Base-by-base conservation (phyloP, 2,113 vertebrate genomes). In the Phrynosoma blainvillii region DNA sequence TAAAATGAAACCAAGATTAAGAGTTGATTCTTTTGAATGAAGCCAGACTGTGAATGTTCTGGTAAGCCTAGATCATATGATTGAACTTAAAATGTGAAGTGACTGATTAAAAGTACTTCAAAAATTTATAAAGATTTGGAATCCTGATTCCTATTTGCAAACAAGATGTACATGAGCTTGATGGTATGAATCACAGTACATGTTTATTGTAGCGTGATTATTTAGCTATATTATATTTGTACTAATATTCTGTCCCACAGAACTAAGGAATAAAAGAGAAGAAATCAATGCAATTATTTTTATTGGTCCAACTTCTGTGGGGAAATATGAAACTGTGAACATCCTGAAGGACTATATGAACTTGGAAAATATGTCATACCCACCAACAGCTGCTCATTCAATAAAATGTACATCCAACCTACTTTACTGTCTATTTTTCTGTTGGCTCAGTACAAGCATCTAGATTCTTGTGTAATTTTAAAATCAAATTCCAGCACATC, bases 241-340 rank as follows among this genome's bases (percentile, higher is more conserved):
- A 56, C 71, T 20, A 85, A 66, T 77, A 27, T 85, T 76, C 12
- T 47, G 54, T 40, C 10, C 74, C 83, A 68, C 42, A 40, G 1
- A 78, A 47, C 74, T 65, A 42, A 12, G 32, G 18, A 52, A 65
- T 30, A 27, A 9, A 78, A 52, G 16, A 79, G 25, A 66, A 10
- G 32, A 66, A 52, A 59, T 75, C 11, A 21, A 54, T 54, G 52
- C n/a, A 40, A 7, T 66, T n/a, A 32, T 68, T 82, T 82, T 47
- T n/a, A 87, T 81, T 75, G 30, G 27, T 82, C 9, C 70, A 25
- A 47, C 18, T 73, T 87, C 66, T 82, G 27, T 62, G 74, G 79
- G 36, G 20, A 81, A 42, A 82, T 47, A 13, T 83, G 20, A 52
- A 77, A 20, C 11, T 30, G 14, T 25, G 70, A 75, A 82, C 21